These are phyloP conservation scores for Meta bourneti DNA, from an alignment of 2,888 invertebrate species.

Conservation along the genomic window DNA sequence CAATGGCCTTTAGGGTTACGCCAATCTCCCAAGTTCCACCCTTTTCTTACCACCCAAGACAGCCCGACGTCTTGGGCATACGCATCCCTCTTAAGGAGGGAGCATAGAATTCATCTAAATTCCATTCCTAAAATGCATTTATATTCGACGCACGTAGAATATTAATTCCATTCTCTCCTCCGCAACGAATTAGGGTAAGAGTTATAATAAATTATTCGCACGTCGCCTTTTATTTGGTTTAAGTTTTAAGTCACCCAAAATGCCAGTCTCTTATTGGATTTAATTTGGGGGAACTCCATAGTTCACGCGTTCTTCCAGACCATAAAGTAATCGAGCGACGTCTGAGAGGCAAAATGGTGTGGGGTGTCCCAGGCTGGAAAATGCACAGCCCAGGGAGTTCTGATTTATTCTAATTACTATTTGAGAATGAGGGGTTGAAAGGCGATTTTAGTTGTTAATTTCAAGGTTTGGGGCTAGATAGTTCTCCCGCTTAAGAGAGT, in stretches of 20 bases:
- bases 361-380: neutral
- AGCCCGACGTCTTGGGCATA: neutral
- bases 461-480: neutral
- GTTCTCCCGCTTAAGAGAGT: neutral
- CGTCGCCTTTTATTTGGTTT: conserved; percentile 64
- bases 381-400: neutral
- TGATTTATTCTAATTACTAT: conserved; percentile 36
- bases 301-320: neutral
- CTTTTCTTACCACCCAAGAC: too few species aligned
- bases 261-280: conserved; percentile 57
- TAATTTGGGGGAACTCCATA: conserved; percentile 42
- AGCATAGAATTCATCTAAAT: neutral
- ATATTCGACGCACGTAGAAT: conserved; percentile 53
- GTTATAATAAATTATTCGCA: conserved; percentile 70
- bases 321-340: conserved; percentile 48
- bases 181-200: conserved; percentile 20
- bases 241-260: conserved; percentile 54
- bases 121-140: neutral
- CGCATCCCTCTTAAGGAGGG: neutral
- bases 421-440: conserved; percentile 21
- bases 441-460: conserved; percentile 10
- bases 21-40: neutral
- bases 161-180: conserved; percentile 46
- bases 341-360: conserved; percentile 14
- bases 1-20: neutral